Evolutionary conservation across 2,113 vertebrate genomes (phyloP).

Genomic region (Neotragus pygmaeus): DNA sequence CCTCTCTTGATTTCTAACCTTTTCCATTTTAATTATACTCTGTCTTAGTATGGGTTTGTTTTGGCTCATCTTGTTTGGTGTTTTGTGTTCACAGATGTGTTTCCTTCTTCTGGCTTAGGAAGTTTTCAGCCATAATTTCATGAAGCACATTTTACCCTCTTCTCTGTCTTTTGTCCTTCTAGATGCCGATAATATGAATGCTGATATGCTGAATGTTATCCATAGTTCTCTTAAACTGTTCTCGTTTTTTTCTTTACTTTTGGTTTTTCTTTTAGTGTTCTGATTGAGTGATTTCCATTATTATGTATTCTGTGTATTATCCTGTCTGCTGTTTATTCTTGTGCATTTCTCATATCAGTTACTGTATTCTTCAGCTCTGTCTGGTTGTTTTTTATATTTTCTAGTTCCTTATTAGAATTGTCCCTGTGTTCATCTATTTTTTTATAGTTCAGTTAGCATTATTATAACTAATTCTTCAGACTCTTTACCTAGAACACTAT

Average conservation of each 20-base stretch:
- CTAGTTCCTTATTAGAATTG: no score
- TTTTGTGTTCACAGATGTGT: neutral
- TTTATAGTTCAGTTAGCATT: neutral
- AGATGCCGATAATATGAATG: neutral
- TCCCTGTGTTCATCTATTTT: neutral
- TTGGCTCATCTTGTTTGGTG: neutral
- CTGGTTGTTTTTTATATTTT: neutral
- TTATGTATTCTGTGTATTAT: neutral
- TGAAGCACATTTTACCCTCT: neutral
- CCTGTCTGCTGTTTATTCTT: neutral
- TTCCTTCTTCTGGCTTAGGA: neutral
- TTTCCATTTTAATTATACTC: neutral
- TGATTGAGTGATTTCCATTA: neutral
- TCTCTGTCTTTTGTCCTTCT: neutral
- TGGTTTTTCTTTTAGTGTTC: neutral
- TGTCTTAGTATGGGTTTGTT: neutral
- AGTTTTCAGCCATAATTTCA: neutral
- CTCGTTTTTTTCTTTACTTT: neutral
- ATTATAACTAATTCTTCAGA: neutral
- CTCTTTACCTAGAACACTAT: neutral
- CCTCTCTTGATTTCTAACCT: neutral
- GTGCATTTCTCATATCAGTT: neutral
- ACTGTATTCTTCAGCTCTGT: neutral
- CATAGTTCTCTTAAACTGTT: neutral
- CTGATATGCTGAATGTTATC: neutral